Evolutionary conservation across 2,113 vertebrate species (phyloP), one percentile per base, ranked within the genome.

Genomic region (Zingel zingel): DNA sequence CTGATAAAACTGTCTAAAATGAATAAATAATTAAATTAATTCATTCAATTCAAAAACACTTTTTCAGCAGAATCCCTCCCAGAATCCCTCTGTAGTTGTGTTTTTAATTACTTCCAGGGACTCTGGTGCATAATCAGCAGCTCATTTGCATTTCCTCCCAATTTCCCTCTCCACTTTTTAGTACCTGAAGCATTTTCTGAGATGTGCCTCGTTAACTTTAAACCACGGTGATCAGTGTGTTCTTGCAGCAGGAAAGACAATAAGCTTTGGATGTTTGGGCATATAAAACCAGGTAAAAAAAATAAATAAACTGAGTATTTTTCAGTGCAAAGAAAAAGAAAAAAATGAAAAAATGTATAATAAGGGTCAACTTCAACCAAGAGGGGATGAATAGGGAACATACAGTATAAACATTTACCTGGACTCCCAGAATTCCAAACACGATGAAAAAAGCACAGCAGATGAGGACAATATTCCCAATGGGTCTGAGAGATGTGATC

Each of bases 371-470:
- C 74, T 79, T 68, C 23, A 67, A 18, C 50, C 4, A 47, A 21
- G 57, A 73, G 23, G 39, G 47, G 58, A 72, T n/a, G 30, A 85
- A 75, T 23, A 15, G n/a, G 33, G 36, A 84, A 62, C 51, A 54
- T 2, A 50, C 6, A 6, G 23, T 66, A 8, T 61, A 59, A 83
- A 57, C 39, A 70, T 82, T 86, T 96, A 99, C 98, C 98, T 99
- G 98, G 21, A 99, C 98, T 25, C 98, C 98, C 64, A 99, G 90
- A 85, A 99, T 99, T 68, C 98, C 98, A 50, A 99, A 99, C 79
- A 99, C 97, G 19, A 99, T 99, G 94, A 99, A 99, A 92, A 99
- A 99, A 58, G 98, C 98, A 0, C 98, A 99, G 94, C 98, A 99
- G 93, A 99, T 99, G 83, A 99, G 96, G 74, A 99, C 98, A 10